Evolutionary conservation across 2,888 invertebrate genomes (phyloP), one percentile per base, ranked within the genome.

Genomic region (Plemyria rubiginata): DNA sequence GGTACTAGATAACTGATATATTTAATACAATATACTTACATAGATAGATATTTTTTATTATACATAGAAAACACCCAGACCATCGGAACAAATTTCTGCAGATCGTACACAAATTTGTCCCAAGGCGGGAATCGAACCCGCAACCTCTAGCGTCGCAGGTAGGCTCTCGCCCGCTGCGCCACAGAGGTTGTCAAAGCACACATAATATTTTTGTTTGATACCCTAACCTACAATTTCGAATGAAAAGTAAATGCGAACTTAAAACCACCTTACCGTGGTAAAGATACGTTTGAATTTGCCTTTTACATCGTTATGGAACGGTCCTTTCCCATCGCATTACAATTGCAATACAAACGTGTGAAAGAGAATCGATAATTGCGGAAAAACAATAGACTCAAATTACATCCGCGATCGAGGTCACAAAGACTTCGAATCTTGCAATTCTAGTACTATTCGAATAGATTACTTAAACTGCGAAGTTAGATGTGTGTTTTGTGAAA

Each of bases 351-450:
- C 59, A 49, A 62, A 51, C 67, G 67, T 67, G 66, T 62, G 67
- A 67, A 64, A 68, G 59, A 65, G 66, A 65, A 66, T 68, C 71
- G 48, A 66, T 69, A 65, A 66, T 67, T 62, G 66, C 22, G 58
- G 60, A 57, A 69, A 60, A 68, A 68, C 66, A 69, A 71, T 68
- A 55, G 62, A 59, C 46, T 52, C 46, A 38, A 59, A 61, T 62
- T 58, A 55, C 64, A 59, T 61, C 43, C 61, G 46, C 43, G 48
- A 62, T 54, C 52, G 58, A 12, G 53, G 54, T 65, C 45, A 62
- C 54, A 61, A 52, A 15, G 49, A 13, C 43, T 59, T 45, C 49
- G 49, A 56, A 61, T 67, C 63, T 62, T 67, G 63, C 59, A 64
- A 61, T 49, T 29, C 50, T 53, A 38, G 32, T 4, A 32, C 6